Evolutionary conservation across 2,113 vertebrate genomes (phyloP), one percentile per base, ranked within the genome.

Genomic region (Ophiodon elongatus): DNA sequence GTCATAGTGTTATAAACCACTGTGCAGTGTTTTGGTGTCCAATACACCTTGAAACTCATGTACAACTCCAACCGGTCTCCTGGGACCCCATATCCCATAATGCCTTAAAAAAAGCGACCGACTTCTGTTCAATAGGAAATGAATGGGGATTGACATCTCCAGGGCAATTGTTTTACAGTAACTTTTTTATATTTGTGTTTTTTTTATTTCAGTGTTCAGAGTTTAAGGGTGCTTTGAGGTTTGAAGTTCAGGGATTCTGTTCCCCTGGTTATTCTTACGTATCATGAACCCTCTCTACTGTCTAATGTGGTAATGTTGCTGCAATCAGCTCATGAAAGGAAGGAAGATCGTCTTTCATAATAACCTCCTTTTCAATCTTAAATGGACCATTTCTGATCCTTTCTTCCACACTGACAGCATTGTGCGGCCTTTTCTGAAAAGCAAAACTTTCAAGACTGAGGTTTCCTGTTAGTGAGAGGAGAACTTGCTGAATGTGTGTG

Each of bases 141-240:
- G 1, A 35, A n/a, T n/a, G 10, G 21, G 3, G 31, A 15, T 56
- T 33, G 29, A 63, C 59, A 8, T 33, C 29, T 21, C 29, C 7
- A 64, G 27, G 37, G 52, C 21, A 11, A 11, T 57, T 27, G n/a
- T 45, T 27, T 67, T 14, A n/a, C 17, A 27, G 54, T 57, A 57
- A 66, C n/a, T 45, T 67, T 43, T 1, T 25, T 14, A 57, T 27
- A 47, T 41, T 14, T 4, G 21, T 35, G 29, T 45, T 52, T 33
- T 29, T 31, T 45, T 67, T 11, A 65, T 41, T 59, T 4, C 9
- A 37, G 56, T 31, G 31, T 21, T 2, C 50, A 69, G 17, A 47
- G 25, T 70, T 52, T n/a, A 17, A 35, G 70, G n/a, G 2, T 4
- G 70, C 54, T 73, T 73, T 73, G 72, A 41, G 29, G 29, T 33